Evolutionary conservation across 2,113 vertebrate species (phyloP).

Genomic region (Tragelaphus strepsiceros): DNA sequence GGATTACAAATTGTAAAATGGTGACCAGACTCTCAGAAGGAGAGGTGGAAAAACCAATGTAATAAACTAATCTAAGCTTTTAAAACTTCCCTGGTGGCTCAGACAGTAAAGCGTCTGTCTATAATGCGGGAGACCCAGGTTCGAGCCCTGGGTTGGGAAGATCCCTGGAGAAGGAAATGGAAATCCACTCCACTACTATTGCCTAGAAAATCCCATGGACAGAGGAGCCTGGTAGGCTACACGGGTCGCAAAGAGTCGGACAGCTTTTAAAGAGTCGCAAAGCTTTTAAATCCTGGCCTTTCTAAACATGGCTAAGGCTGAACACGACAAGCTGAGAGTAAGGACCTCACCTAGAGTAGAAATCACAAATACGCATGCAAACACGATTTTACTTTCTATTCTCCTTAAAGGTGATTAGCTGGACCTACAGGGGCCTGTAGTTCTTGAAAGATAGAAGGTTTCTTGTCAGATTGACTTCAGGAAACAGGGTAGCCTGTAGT

Average conservation of each 20-base stretch:
- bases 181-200: no score
- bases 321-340: not conserved
- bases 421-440: not conserved
- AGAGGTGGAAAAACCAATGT: not conserved
- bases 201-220: no score
- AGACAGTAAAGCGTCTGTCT: no score
- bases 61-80: not conserved
- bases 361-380: not conserved
- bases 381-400: not conserved
- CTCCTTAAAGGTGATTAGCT: not conserved
- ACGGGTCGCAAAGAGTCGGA: no score
- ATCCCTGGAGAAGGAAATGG: no score
- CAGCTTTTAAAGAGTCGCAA: not conserved
- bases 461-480: not conserved
- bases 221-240: no score
- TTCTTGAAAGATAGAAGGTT: not conserved
- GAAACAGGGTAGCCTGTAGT: not conserved
- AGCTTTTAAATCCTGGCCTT: not conserved
- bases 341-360: not conserved
- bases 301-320: not conserved
- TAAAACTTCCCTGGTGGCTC: no score
- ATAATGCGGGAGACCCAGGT: no score
- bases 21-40: not conserved
- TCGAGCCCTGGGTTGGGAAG: no score
- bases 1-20: slow-evolving; percentile 26